phyloP scores from a whole-genome alignment of 2,113 vertebrate species.

The Empidonax alnorum region DNA sequence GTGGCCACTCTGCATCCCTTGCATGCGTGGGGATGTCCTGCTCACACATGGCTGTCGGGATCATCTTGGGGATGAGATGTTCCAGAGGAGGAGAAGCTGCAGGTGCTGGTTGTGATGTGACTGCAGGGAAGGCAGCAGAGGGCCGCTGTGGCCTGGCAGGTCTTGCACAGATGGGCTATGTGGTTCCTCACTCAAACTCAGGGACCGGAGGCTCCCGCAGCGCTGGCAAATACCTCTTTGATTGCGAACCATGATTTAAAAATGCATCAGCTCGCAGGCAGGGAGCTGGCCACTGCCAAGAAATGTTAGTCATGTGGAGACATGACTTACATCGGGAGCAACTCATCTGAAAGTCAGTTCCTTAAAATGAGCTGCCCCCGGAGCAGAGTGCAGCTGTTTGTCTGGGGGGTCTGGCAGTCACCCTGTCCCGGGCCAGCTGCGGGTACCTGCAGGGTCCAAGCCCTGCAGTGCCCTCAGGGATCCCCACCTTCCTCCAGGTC shows the following conservation, averaged over 20 bases:
- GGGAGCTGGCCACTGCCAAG: slow-evolving; percentile 6
- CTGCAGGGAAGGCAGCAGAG: not conserved
- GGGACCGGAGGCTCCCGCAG: not conserved
- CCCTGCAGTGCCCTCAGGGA: accelerated
- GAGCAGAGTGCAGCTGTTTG: accelerated
- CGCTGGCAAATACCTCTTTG: not conserved
- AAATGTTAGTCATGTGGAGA: slow-evolving; percentile 39
- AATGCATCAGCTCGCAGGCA: slow-evolving; percentile 15
- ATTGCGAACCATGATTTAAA: not conserved
- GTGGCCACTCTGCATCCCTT: not conserved
- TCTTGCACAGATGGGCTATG: not conserved
- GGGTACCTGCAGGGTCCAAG: not conserved
- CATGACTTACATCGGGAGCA: not conserved
- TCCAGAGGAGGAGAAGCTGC: not conserved
- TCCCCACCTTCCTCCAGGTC: not conserved
- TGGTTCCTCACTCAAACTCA: not conserved
- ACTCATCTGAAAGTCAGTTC: not conserved
- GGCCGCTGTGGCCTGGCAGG: not conserved
- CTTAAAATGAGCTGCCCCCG: not conserved
- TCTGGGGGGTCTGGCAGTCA: accelerated
- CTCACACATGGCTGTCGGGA: accelerated
- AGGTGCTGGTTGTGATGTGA: not conserved
- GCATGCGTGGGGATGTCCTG: accelerated
- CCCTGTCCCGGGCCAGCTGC: not conserved
- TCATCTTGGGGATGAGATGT: not conserved